Conservation (phyloP, 35 echinoderm and acorn worm genomes). For the Anneissia japonica region DNA sequence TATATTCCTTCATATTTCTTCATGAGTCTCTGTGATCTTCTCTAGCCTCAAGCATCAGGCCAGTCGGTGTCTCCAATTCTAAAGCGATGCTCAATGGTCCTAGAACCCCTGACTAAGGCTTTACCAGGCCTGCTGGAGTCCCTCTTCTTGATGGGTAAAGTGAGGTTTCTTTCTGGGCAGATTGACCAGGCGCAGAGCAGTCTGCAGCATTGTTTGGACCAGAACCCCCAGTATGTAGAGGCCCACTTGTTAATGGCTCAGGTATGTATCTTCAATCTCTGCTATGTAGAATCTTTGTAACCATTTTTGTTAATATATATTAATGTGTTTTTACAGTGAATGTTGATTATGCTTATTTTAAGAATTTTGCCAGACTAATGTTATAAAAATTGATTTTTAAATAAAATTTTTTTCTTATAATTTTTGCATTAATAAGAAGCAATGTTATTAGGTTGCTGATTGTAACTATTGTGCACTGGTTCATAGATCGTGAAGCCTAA, state of each 20-base stretch:
- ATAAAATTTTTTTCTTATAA: no score
- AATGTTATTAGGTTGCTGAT: not conserved
- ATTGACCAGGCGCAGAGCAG: constrained; percentile 76
- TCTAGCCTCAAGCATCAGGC: constrained; percentile 68
- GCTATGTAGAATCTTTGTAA: no score
- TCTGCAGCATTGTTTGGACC: constrained; percentile 82
- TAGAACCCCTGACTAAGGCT: constrained; percentile 82
- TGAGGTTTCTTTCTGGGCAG: constrained; percentile 72
- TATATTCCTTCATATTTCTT: not conserved
- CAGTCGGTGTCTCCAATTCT: constrained; percentile 67
- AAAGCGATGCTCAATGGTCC: constrained; percentile 51
- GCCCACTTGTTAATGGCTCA: constrained; percentile 97
- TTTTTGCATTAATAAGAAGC: not conserved
- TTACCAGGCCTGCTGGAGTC: constrained; percentile 85
- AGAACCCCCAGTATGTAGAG: constrained; percentile 81
- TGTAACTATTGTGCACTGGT: not conserved
- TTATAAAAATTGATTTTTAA: no score
- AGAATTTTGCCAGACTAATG: no score
- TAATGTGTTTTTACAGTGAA: no score
- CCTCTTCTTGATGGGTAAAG: constrained; percentile 63
- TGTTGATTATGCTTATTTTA: no score
- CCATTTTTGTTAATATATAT: no score
- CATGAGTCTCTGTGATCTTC: not conserved
- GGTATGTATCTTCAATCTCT: constrained; percentile 46
- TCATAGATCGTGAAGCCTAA: not conserved